Evolutionary conservation across 2,113 vertebrate species (phyloP).

Genomic region (Chionomys nivalis): DNA sequence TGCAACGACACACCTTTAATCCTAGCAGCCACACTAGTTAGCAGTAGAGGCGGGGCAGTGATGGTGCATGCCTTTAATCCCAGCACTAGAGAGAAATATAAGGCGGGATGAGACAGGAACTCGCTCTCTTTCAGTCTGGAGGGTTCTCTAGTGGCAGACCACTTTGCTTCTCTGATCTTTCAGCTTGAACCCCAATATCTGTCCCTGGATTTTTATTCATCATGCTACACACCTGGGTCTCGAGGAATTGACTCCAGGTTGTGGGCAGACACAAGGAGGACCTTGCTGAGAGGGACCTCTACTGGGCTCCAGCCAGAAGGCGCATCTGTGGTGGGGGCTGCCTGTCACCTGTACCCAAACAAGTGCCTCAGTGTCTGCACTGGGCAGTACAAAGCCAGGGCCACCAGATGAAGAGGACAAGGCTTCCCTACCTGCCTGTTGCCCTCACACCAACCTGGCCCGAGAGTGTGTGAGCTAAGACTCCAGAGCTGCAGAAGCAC

Average conservation of each 20-base stretch:
- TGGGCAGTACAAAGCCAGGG: not conserved
- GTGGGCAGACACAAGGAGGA: not conserved
- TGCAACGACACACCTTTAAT: no score
- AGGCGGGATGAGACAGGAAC: no score
- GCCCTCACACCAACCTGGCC: not conserved
- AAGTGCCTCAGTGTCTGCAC: not conserved
- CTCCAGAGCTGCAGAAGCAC: not conserved
- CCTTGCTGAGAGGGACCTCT: not conserved
- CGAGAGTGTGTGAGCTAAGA: accelerated
- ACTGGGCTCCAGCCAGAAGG: not conserved
- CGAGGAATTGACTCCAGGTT: not conserved
- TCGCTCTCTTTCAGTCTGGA: no score
- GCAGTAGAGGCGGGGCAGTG: no score
- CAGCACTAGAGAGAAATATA: no score
- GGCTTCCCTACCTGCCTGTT: not conserved
- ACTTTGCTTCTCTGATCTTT: no score
- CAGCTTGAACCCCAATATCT: no score
- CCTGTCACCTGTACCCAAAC: not conserved
- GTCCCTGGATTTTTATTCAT: no score
- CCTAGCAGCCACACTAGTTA: no score
- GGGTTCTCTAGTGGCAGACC: no score
- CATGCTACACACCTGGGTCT: not conserved
- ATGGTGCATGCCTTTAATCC: no score
- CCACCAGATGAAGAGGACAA: accelerated
- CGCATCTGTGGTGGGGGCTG: not conserved